phyloP scores from a whole-genome alignment of 1,140 invertebrate genomes.

The Drosophila carrolli region DNA sequence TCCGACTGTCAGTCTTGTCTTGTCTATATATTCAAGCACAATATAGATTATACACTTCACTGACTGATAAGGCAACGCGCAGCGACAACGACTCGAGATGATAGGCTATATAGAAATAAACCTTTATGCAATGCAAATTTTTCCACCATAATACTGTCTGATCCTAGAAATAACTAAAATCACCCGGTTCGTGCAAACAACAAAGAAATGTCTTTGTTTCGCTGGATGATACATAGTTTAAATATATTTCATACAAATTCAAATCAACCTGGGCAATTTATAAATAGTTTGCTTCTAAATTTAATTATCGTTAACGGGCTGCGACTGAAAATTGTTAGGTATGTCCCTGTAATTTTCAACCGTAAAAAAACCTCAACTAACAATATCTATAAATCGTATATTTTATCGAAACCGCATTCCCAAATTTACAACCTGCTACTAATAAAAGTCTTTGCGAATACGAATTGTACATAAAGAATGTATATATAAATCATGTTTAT shows the following conservation, averaged over 20 bases:
- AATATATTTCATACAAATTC: neutral
- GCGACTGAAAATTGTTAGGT: neutral
- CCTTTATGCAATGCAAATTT: slow-evolving; percentile 43
- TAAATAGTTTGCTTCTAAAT: neutral
- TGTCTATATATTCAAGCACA: slow-evolving; percentile 30
- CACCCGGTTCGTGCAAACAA: slow-evolving; percentile 15
- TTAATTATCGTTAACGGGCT: neutral
- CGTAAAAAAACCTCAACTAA: neutral
- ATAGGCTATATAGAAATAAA: slow-evolving; percentile 48
- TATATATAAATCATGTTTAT: neutral
- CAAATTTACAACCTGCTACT: neutral
- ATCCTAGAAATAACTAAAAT: slow-evolving; percentile 24
- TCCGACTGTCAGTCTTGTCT: slow-evolving; percentile 7
- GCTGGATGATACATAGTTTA: neutral
- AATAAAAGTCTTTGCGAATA: neutral
- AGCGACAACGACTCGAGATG: slow-evolving; percentile 19
- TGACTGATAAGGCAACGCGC: slow-evolving; percentile 28
- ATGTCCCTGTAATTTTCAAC: neutral
- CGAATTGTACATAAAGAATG: too few species aligned
- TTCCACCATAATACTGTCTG: slow-evolving; percentile 26
- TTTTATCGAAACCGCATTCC: neutral
- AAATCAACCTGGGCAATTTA: neutral
- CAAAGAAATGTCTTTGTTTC: neutral
- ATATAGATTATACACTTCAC: slow-evolving; percentile 29
- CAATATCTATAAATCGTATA: neutral